Percentiles rank a stretch among this genome's conserved stretches.
Evolutionary conservation across 2,888 invertebrate genomes (phyloP).

Genomic region (Resseliella maxima): DNA sequence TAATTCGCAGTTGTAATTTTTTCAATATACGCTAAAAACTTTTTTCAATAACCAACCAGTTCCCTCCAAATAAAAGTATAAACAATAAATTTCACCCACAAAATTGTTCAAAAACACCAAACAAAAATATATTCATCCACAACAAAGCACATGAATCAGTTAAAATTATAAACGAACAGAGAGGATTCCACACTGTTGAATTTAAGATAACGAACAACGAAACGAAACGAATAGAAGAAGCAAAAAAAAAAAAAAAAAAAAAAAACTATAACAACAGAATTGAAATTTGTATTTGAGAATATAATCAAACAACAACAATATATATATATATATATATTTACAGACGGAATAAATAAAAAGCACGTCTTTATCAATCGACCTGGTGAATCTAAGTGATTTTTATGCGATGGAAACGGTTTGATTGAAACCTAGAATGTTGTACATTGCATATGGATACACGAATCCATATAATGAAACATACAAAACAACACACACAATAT

Average conservation of each 20-base stretch:
- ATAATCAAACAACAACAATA: background rate
- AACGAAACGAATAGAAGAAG: background rate
- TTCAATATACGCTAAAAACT: too few species aligned
- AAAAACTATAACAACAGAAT: background rate
- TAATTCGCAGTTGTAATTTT: too few species aligned
- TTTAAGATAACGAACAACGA: background rate
- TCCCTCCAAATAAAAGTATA: too few species aligned
- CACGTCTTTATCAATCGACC: conserved; percentile 56
- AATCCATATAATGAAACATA: background rate
- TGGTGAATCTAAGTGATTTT: conserved; percentile 56
- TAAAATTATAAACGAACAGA: too few species aligned
- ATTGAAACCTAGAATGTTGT: conserved; percentile 28
- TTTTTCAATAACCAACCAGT: too few species aligned
- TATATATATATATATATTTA: background rate
- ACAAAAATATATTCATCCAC: too few species aligned
- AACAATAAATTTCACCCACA: too few species aligned
- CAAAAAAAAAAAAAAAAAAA: too few species aligned
- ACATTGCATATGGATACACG: conserved; percentile 26
- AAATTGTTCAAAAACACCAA: too few species aligned
- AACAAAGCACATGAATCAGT: too few species aligned
- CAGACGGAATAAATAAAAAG: conserved; percentile 30
- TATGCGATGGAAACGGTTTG: conserved; percentile 51
- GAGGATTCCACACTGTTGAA: too few species aligned
- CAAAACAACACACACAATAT: background rate
- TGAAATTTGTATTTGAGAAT: background rate